Base-by-base conservation (phyloP, 2,888 invertebrate genomes). In the Hirtodrosophila trivittata region DNA sequence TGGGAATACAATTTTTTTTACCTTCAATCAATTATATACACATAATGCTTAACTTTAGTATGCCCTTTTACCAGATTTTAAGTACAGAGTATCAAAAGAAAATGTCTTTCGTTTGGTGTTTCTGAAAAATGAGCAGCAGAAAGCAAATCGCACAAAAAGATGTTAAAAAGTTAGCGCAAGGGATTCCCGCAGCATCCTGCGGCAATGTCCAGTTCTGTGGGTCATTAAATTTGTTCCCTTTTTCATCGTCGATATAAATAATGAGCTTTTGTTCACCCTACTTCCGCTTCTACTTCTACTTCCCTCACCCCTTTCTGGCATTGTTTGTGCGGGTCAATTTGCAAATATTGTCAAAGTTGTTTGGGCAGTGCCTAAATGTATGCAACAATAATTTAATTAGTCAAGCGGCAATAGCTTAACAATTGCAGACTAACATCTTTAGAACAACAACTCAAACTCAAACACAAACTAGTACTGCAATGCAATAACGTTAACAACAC, bases 201-300 rank as follows among this genome's bases (percentile, higher is more conserved):
- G 82, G 59, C 65, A 18, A 47, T 60, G 70, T 35, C 52, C 74
- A 63, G 51, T 82, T 66, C 57, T 66, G 66, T 57, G 49, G 62
- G 73, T 76, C 78, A 83, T 80, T 86, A 83, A 73, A 82, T 73
- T 75, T 66, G 46, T 69, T 46, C 38, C 64, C 46, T 56, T 67
- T 47, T 26, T 9, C 49, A 64, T 55, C 2, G 68, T 77, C 62
- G 43, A 81, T 81, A 69, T 82, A 69, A 82, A 82, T 85, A 80
- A 80, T 80, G 86, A 78, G 85, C 59, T 52, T 37, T 42, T 41
- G 52, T 5, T 21, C 18, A 21, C 18, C 2, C 3, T 2, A 21
- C 5, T 21, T 21, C 25, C 52, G 46, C 10, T 55, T 42, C 49
- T 10, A 8, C 18, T 18, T 13, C 28, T 10, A 3, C 25, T 25